Conservation (phyloP, 2,113 vertebrate species). For the Paratilapia polleni region DNA sequence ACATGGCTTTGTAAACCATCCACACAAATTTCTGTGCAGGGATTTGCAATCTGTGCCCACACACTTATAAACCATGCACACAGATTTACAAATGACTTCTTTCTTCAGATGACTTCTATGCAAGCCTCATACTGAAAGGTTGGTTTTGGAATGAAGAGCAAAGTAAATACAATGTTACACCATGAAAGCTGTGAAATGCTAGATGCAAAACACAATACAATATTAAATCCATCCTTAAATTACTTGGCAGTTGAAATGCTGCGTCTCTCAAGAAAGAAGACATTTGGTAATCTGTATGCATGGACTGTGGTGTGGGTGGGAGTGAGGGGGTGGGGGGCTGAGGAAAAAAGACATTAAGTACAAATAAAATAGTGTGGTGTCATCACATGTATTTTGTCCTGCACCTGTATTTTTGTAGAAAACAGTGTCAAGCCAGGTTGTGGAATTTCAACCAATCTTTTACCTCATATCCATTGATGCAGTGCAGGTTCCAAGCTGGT, state of each 20-base stretch:
- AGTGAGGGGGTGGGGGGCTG: no score
- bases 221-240: background rate
- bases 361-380: background rate
- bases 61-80: background rate
- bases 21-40: background rate
- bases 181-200: background rate
- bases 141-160: background rate
- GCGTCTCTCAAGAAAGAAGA: no score
- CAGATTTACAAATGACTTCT: background rate
- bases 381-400: background rate
- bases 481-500: background rate
- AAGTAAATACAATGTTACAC: background rate
- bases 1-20: background rate
- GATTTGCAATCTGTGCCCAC: background rate
- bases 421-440: background rate
- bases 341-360: background rate
- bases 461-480: background rate
- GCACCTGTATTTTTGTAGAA: background rate
- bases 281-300: no score
- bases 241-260: no score
- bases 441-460: background rate
- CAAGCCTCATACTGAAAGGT: background rate
- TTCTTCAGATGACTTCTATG: background rate
- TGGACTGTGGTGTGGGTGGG: no score
- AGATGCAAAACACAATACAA: background rate